A percentile compares a stretch with the other conserved stretches of the same genome.
Conservation (phyloP, 2,888 invertebrate species). For the Nomada hirtipes region DNA sequence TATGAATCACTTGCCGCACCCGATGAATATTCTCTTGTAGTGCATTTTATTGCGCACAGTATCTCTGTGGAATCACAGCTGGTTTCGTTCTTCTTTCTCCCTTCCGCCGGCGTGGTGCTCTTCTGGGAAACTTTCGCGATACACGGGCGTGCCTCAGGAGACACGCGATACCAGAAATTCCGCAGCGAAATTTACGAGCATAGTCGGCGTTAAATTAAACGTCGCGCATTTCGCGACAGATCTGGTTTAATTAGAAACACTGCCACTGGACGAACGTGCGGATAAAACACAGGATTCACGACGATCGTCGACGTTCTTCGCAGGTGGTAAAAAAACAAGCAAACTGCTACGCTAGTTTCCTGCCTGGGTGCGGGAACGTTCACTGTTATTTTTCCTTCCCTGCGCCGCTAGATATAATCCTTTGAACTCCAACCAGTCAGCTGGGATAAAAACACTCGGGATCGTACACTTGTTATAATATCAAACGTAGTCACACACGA, state of each 20-base stretch:
- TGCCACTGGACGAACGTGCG: too few relatives aligned
- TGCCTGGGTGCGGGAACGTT: too few relatives aligned
- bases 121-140: constrained; percentile 1
- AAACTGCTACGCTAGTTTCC: too few relatives aligned
- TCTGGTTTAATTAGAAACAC: constrained; percentile 36
- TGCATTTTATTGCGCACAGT: constrained; percentile 24
- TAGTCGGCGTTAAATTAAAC: constrained; percentile 39
- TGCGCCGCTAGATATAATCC: too few relatives aligned
- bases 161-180: constrained; percentile 11
- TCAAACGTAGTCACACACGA: neutral
- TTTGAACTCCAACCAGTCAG: too few relatives aligned
- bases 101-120: too few relatives aligned
- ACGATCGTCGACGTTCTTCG: neutral
- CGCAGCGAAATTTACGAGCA: constrained; percentile 35
- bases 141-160: neutral
- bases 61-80: neutral
- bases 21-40: neutral
- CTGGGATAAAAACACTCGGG: neutral
- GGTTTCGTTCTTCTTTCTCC: neutral
- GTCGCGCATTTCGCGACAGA: neutral
- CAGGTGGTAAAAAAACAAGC: too few relatives aligned
- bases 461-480: neutral
- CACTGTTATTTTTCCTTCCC: too few relatives aligned
- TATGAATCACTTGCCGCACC: neutral
- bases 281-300: neutral